phyloP scores from a whole-genome alignment of 2,888 invertebrate genomes.

The Archips xylosteana region DNA sequence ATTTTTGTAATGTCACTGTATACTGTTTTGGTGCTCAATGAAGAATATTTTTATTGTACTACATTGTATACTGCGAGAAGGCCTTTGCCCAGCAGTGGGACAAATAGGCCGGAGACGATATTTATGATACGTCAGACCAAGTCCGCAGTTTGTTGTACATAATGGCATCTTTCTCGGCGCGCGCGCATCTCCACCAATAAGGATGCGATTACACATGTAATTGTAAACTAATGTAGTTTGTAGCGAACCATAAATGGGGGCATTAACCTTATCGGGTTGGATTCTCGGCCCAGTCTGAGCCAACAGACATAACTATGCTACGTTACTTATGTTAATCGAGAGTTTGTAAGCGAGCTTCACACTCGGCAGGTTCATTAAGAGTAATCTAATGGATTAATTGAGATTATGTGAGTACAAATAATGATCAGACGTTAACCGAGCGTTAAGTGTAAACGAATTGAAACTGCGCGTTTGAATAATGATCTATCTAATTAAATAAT shows the following conservation, averaged over 20 bases:
- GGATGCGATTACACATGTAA: constrained; percentile 52
- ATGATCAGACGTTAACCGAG: not conserved
- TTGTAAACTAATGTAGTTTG: constrained; percentile 35
- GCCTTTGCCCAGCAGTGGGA: no score
- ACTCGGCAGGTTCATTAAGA: constrained; percentile 32
- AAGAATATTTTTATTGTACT: no score
- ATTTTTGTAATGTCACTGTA: no score
- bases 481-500: constrained; percentile 5
- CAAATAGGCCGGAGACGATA: not conserved
- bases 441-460: not conserved
- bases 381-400: constrained; percentile 24
- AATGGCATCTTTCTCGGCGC: not conserved
- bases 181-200: constrained; percentile 54
- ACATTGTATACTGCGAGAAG: no score
- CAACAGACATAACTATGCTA: not conserved
- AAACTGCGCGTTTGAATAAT: not conserved
- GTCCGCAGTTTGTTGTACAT: not conserved
- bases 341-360: constrained; percentile 26
- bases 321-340: constrained; percentile 18
- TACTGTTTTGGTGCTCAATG: no score
- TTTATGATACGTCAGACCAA: not conserved
- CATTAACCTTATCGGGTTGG: constrained; percentile 41
- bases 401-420: constrained; percentile 16
- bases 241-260: constrained; percentile 31
- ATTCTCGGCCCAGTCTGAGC: constrained; percentile 6